Evolutionary conservation across 2,797 vertebrate genomes (phyloP).

Genomic region (Pampus argenteus): DNA sequence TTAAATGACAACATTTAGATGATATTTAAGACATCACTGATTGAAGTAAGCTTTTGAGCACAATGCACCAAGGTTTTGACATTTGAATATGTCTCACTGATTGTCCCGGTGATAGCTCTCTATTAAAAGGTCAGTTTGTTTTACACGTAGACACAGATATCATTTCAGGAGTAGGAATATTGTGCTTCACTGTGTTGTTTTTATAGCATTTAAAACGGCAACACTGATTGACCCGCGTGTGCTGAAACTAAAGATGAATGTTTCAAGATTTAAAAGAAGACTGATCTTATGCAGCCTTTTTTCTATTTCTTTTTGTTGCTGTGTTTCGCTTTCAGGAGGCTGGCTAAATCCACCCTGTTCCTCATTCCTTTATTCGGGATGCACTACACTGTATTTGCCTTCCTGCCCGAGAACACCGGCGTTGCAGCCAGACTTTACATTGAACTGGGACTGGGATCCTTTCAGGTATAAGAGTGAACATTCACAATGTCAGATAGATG

Average conservation of each 20-base stretch:
- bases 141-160: slow-evolving; percentile 27
- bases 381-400: slow-evolving; percentile 96
- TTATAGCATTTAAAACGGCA: slow-evolving; percentile 21
- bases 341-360: slow-evolving; percentile 97
- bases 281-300: neutral
- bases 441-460: slow-evolving; percentile 94
- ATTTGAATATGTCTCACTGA: slow-evolving; percentile 52
- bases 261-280: slow-evolving; percentile 23
- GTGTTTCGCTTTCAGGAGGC: slow-evolving; percentile 86
- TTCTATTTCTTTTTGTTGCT: slow-evolving; percentile 13
- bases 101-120: slow-evolving; percentile 31
- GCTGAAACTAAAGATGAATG: slow-evolving; percentile 19
- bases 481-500: neutral
- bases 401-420: slow-evolving; percentile 93
- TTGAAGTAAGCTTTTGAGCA: slow-evolving; percentile 9
- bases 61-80: slow-evolving; percentile 41
- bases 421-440: slow-evolving; percentile 90
- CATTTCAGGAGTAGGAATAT: slow-evolving; percentile 6
- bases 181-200: neutral
- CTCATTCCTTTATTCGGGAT: slow-evolving; percentile 97
- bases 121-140: slow-evolving; percentile 54
- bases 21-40: slow-evolving; percentile 25
- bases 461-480: slow-evolving; percentile 87
- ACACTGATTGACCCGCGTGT: neutral
- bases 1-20: slow-evolving; percentile 56